phyloP scores from a whole-genome alignment of 2,797 vertebrate species.

The Anomalospiza imberbis region DNA sequence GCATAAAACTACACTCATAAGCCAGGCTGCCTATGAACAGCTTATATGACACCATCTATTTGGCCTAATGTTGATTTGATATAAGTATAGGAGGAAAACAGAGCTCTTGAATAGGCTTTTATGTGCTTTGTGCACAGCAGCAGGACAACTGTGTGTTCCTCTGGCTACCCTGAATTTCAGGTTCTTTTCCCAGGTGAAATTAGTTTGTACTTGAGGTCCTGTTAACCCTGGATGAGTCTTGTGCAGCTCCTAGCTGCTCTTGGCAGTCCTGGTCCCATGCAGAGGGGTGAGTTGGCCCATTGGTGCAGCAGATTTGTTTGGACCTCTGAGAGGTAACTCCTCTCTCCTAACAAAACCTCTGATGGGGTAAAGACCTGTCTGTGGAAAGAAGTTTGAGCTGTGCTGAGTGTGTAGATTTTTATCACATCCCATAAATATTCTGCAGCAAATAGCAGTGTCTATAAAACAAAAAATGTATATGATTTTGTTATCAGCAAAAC shows the following conservation, averaged over 20 bases:
- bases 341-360: background rate
- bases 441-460: background rate
- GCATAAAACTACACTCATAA: background rate
- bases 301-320: background rate
- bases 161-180: background rate
- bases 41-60: background rate
- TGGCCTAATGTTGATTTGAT: background rate
- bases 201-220: too few relatives aligned
- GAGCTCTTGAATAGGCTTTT: background rate
- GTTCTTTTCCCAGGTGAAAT: background rate
- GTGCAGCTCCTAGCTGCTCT: background rate
- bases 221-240: too few relatives aligned
- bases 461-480: background rate
- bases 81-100: background rate
- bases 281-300: background rate
- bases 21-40: background rate
- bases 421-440: background rate
- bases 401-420: background rate
- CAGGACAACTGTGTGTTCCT: background rate
- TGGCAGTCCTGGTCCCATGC: background rate
- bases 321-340: background rate
- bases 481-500: background rate
- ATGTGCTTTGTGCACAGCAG: background rate
- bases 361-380: background rate
- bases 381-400: background rate